Evolutionary conservation across 2,888 invertebrate genomes (phyloP).

Genomic region (Slavum lentiscoides): DNA sequence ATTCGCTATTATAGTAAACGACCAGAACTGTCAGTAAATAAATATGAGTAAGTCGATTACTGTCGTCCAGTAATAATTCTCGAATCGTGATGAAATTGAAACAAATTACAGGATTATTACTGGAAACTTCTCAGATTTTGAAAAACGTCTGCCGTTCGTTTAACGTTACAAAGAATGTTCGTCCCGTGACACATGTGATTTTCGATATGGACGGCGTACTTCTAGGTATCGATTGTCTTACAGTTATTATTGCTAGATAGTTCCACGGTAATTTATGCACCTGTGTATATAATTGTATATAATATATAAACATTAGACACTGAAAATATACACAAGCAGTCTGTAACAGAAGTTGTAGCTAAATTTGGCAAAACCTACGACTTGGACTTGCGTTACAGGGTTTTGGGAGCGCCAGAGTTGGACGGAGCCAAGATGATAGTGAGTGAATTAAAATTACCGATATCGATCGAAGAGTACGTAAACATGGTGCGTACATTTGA

Average conservation of each 20-base stretch:
- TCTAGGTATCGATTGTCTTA: slow-evolving; percentile 62
- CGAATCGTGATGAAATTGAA: neutral
- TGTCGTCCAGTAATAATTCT: neutral
- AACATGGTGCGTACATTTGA: slow-evolving; percentile 66
- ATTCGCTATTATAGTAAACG: neutral
- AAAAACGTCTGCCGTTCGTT: slow-evolving; percentile 23
- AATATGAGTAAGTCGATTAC: slow-evolving; percentile 41
- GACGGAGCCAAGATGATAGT: slow-evolving; percentile 72
- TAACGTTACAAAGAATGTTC: slow-evolving; percentile 57
- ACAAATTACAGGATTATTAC: slow-evolving; percentile 18
- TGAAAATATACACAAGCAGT: slow-evolving; percentile 76
- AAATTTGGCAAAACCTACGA: slow-evolving; percentile 78
- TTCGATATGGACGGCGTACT: slow-evolving; percentile 73
- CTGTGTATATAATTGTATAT: neutral
- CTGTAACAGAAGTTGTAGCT: slow-evolving; percentile 71
- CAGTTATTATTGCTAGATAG: neutral
- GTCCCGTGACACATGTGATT: slow-evolving; percentile 74
- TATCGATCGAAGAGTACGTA: slow-evolving; percentile 70
- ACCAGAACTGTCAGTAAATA: neutral
- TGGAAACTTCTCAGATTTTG: neutral
- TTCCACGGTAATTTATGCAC: too few species aligned
- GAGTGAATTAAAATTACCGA: slow-evolving; percentile 70
- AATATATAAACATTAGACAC: slow-evolving; percentile 66
- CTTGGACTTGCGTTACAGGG: slow-evolving; percentile 74
- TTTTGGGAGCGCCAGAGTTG: slow-evolving; percentile 75